A percentile compares a stretch with the other conserved stretches of the same genome.
These are phyloP conservation scores for Orthosia incerta DNA, from an alignment of 2,888 invertebrate genomes.

Conservation along the genomic window DNA sequence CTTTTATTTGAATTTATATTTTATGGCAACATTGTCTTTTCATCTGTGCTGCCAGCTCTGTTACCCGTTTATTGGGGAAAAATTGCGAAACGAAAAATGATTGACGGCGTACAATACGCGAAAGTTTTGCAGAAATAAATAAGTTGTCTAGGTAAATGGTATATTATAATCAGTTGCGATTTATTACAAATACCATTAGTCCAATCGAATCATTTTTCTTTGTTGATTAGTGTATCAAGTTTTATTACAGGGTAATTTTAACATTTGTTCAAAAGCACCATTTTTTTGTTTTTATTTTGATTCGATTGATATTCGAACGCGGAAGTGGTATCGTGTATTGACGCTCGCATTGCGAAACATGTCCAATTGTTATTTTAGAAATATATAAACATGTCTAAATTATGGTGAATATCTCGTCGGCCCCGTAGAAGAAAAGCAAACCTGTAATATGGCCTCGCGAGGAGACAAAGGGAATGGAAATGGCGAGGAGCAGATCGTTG, in stretches of 20 bases:
- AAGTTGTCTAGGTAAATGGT: not conserved
- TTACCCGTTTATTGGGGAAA: constrained; percentile 50
- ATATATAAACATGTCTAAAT: constrained; percentile 84
- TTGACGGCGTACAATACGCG: not conserved
- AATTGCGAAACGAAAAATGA: constrained; percentile 1
- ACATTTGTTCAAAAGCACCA: constrained; percentile 66
- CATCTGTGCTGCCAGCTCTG: constrained; percentile 26
- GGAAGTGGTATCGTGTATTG: constrained; percentile 85
- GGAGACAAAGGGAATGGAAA: constrained; percentile 91
- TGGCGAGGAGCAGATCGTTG: constrained; percentile 93
- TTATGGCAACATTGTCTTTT: constrained; percentile 39
- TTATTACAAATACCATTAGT: not conserved
- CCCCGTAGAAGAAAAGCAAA: constrained; percentile 77
- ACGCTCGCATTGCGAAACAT: constrained; percentile 86
- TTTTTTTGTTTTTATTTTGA: constrained; percentile 87
- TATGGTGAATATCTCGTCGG: constrained; percentile 83
- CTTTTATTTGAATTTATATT: not conserved
- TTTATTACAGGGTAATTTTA: constrained; percentile 55
- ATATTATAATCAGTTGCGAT: not conserved
- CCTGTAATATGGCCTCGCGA: constrained; percentile 90
- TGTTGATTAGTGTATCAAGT: constrained; percentile 18
- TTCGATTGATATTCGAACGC: constrained; percentile 85
- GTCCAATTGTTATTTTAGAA: constrained; percentile 81
- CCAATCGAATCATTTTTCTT: not conserved
- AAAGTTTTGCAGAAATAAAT: not conserved